Percentiles rank a stretch among this genome's conserved stretches.
Evolutionary conservation across 2,113 vertebrate species (phyloP).

Genomic region (Emydura subglobosa): DNA sequence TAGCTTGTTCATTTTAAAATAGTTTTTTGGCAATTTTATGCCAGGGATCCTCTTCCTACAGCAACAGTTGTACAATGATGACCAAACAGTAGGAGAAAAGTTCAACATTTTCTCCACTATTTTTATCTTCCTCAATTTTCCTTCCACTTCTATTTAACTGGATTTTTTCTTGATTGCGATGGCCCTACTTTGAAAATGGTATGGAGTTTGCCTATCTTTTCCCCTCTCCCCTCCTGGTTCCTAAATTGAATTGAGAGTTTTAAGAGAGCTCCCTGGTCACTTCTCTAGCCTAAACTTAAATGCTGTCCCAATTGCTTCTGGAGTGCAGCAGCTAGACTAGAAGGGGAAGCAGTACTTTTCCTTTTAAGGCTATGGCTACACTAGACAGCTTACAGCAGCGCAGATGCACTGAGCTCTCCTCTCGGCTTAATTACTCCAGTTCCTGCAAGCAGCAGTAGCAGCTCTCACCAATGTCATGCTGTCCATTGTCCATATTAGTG

Average conservation of each 20-base stretch:
- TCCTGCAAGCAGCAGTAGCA: too few species aligned
- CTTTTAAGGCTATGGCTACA: not conserved
- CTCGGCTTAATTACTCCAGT: too few species aligned
- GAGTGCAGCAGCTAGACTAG: not conserved
- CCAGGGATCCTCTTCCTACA: not conserved
- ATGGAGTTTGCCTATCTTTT: not conserved
- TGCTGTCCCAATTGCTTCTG: not conserved
- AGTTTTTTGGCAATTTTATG: not conserved
- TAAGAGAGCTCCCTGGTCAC: not conserved
- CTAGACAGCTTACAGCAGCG: too few species aligned
- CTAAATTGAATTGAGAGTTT: not conserved
- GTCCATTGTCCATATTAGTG: too few species aligned
- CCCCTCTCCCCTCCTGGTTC: not conserved
- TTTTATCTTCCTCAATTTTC: not conserved
- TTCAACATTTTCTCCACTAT: not conserved
- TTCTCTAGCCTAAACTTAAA: not conserved
- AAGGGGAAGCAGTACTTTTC: not conserved
- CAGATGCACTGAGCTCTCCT: too few species aligned
- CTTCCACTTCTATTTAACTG: not conserved
- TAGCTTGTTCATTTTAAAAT: not conserved
- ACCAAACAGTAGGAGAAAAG: not conserved
- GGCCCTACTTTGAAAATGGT: not conserved
- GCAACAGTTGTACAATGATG: not conserved
- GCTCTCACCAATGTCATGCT: too few species aligned
- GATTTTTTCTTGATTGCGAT: too few species aligned